Conservation (phyloP, 2,113 vertebrate species). For the Tauraco erythrolophus region DNA sequence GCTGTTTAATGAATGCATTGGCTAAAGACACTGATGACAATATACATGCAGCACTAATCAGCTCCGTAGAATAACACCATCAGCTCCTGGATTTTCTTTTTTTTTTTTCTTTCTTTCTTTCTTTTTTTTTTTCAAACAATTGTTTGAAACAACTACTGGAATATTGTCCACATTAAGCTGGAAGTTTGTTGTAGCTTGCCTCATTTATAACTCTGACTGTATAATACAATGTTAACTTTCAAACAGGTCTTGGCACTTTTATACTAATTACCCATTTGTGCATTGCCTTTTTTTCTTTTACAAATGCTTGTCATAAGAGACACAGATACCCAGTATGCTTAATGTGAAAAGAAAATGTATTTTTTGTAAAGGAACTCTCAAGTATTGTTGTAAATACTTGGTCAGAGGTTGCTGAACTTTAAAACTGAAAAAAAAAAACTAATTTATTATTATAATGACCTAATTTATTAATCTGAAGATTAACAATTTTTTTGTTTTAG, state of each 20-base stretch:
- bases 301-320: constrained; percentile 85
- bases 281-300: constrained; percentile 83
- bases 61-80: constrained; percentile 54
- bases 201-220: constrained; percentile 83
- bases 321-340: constrained; percentile 85
- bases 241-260: constrained; percentile 90
- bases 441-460: constrained; percentile 95
- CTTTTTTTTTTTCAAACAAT: constrained; percentile 64
- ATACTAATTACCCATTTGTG: constrained; percentile 85
- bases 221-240: constrained; percentile 83
- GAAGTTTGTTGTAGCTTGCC: constrained; percentile 85
- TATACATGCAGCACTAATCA: constrained; percentile 77
- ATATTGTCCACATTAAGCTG: constrained; percentile 85
- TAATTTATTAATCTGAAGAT: constrained; percentile 92
- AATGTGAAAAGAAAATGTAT: constrained; percentile 86
- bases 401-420: constrained; percentile 88
- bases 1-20: constrained; percentile 75
- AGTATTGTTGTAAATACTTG: constrained; percentile 98
- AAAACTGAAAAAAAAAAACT: constrained; percentile 83
- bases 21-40: constrained; percentile 77
- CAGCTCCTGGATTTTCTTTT: constrained; percentile 71
- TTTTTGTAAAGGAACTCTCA: constrained; percentile 88
- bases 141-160: constrained; percentile 89
- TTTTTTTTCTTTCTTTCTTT: background rate
- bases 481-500: constrained; percentile 86